Percentiles rank a stretch among this genome's conserved stretches.
phyloP scores from a whole-genome alignment of 2,797 vertebrate species.

The Presbytis comata region DNA sequence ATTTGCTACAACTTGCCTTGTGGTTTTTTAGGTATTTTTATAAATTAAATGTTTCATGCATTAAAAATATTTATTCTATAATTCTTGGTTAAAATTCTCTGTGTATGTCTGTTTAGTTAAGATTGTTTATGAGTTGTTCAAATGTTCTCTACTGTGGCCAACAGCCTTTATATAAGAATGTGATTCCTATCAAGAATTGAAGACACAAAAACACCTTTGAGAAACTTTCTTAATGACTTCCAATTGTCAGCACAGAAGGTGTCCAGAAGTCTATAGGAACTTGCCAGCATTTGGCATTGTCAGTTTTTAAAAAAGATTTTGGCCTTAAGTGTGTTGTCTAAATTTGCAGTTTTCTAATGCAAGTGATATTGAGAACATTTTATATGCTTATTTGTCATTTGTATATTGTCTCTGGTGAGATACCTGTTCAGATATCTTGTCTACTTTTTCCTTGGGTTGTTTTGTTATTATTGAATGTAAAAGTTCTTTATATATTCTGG shows the following conservation, averaged over 20 bases:
- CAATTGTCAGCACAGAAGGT: background rate
- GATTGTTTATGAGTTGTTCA: background rate
- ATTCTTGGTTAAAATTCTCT: background rate
- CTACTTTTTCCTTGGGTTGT: too few species aligned
- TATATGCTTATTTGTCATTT: too few species aligned
- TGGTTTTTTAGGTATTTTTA: background rate
- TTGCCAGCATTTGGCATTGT: background rate
- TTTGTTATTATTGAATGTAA: too few species aligned
- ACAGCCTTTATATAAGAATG: background rate
- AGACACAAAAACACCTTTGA: background rate
- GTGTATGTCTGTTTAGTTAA: background rate
- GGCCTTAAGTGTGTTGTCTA: too few species aligned
- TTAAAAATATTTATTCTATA: background rate
- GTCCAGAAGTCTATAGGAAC: background rate
- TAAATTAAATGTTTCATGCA: background rate
- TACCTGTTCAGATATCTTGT: too few species aligned
- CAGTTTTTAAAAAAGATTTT: background rate
- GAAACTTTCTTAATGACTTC: background rate
- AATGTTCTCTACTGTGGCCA: background rate
- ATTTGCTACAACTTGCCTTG: background rate
- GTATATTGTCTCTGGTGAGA: too few species aligned
- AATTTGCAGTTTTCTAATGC: too few species aligned
- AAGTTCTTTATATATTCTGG: too few species aligned
- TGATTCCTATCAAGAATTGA: background rate
- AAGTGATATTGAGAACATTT: too few species aligned